Conservation (phyloP, 1,140 invertebrate species). For the Coenobita brevimanus region DNA sequence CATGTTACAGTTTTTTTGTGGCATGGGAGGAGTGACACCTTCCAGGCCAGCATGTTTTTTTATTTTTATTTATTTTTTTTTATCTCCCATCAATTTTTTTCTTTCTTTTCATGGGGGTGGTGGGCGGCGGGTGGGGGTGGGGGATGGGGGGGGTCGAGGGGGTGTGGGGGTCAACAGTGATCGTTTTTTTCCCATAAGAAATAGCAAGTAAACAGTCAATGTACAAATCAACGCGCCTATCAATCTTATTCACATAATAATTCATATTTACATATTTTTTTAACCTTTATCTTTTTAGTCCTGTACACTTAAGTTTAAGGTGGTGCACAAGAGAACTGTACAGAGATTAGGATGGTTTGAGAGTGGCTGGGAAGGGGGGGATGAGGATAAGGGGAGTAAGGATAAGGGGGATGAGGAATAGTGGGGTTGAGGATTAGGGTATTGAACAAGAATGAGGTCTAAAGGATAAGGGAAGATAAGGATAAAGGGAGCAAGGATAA, state of each 20-base stretch:
- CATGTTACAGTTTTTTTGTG: constrained; percentile 27
- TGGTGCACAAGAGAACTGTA: constrained; percentile 49
- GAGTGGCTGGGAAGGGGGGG: neutral
- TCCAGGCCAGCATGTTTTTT: neutral
- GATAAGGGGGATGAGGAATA: too few relatives aligned
- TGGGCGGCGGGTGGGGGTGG: too few relatives aligned
- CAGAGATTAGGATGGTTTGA: constrained; percentile 23
- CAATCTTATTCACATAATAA: constrained; percentile 67
- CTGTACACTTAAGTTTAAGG: constrained; percentile 45
- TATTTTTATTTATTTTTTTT: constrained; percentile 29
- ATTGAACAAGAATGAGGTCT: too few relatives aligned
- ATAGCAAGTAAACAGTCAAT: constrained; percentile 58
- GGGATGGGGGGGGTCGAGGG: neutral
- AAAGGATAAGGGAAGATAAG: too few relatives aligned
- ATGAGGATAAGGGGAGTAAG: neutral
- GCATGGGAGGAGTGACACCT: neutral
- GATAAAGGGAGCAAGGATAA: too few relatives aligned
- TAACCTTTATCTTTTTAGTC: neutral
- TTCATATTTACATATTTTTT: constrained; percentile 60
- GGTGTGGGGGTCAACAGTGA: constrained; percentile 23
- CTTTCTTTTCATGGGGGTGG: neutral
- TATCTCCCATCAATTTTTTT: constrained; percentile 25
- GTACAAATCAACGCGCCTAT: constrained; percentile 61
- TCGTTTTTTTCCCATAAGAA: constrained; percentile 10
- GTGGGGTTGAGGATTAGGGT: too few relatives aligned